Percentiles rank a stretch among this genome's conserved stretches.
Evolutionary conservation across 2,797 vertebrate genomes (phyloP).

Genomic region (Scyliorhinus canicula): DNA sequence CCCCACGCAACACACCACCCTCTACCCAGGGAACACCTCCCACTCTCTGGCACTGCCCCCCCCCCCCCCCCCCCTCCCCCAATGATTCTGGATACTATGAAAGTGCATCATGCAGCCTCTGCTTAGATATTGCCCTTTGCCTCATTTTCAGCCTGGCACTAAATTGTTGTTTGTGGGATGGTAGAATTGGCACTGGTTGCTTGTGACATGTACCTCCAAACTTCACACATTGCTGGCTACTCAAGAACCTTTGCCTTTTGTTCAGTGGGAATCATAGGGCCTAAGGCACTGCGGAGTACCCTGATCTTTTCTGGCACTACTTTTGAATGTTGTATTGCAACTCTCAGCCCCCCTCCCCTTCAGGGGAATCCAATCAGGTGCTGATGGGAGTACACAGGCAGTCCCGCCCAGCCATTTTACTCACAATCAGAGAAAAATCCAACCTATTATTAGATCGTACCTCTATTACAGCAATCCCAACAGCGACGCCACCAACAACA

Average conservation of each 20-base stretch:
- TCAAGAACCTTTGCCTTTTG: neutral
- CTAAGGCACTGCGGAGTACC: neutral
- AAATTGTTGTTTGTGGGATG: neutral
- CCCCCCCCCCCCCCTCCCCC: too few species aligned
- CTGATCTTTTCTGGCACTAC: neutral
- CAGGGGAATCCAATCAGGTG: neutral
- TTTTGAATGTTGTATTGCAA: neutral
- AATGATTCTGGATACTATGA: neutral
- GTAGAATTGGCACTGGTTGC: neutral
- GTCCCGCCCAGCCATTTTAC: neutral
- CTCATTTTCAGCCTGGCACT: neutral
- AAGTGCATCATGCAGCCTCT: neutral
- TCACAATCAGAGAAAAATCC: neutral
- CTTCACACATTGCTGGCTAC: neutral
- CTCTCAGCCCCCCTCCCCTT: neutral
- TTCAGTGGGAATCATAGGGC: neutral
- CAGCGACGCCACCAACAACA: neutral
- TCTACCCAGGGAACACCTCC: too few species aligned
- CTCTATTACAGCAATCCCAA: neutral
- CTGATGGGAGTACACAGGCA: neutral
- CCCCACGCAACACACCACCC: too few species aligned
- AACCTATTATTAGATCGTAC: neutral
- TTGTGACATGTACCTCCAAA: neutral
- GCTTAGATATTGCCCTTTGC: neutral
- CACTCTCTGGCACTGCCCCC: too few species aligned